Evolutionary conservation across 1,140 invertebrate species (phyloP), one percentile per base, ranked within the genome.

Genomic region (Drosophila carrolli): DNA sequence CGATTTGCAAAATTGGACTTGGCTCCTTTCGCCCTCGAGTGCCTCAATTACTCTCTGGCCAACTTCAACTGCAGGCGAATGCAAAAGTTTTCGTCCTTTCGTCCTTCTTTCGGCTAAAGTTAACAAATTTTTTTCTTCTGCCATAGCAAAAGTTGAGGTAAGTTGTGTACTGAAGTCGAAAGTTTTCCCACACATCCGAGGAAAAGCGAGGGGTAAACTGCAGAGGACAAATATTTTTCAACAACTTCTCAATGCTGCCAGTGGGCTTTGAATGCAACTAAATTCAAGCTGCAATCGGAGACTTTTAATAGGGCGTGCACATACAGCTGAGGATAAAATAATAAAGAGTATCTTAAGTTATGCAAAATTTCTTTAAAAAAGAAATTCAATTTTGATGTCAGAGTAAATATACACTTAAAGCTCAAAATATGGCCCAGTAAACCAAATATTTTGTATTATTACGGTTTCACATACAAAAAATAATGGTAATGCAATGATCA

Each of bases 111-210:
- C 23, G 78, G 60, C 53, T 44, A 60, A 77, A 89, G 84, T 83
- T 89, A 81, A 89, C 84, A 83, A 80, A 89, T 83, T 76, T 74
- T 76, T 83, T 76, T 74, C 74, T 19, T 55, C n/a, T 50, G 56
- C 66, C 71, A 56, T 61, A 63, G 51, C 78, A 75, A 55, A 84
- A 89, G 84, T 89, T 89, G 47, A 78, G 84, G 73, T 89, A 81
- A 89, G 65, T 89, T 89, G 84, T 74, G 84, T 67, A 63, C 79
- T 59, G 74, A 86, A 86, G 83, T 73, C 81, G 75, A 76, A 83
- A 86, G 78, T 86, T 86, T 78, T 65, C 48, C 53, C 23, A 57
- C 55, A 68, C 55, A 55, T 51, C 55, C 51, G 23, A 46, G 29
- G 7, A 50, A 13, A 23, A 14, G 13, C 27, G 62, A 32, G 53